Base-by-base conservation (phyloP, 1,140 invertebrate species). In the Stegodyphus dumicola region DNA sequence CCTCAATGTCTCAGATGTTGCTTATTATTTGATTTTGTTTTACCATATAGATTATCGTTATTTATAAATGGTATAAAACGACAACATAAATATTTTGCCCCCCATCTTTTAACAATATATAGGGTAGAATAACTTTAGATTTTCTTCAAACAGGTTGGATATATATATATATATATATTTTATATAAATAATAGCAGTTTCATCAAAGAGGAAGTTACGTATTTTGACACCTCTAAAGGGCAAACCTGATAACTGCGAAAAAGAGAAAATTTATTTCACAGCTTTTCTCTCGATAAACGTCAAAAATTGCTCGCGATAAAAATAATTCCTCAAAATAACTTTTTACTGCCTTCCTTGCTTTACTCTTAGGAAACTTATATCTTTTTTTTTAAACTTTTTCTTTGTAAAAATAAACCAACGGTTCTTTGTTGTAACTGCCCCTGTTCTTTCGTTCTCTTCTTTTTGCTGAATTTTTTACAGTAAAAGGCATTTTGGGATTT, bases 221-320 rank as follows among this genome's bases (percentile, higher is more conserved):
- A 73, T 74, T 81, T 81, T 73, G 78, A 81, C 78, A 73, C 78
- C 64, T 71, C 73, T 64, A 81, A 81, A 81, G 67, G 67, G n/a
- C 56, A 51, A 81, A 81, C 73, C 78, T 81, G 78, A 81, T 81
- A 81, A 73, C 69, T 73, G 56, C 52, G 52, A 66, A 81, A 81
- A 81, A 70, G 53, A 54, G 78, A 64, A 81, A 81, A 73, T 81
- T 81, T 73, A 48, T 81, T 73, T 73, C 54, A 7, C 7, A 73
- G 69, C 54, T 65, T 81, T 81, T 81, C 54, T 81, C 67, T 56
- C 78, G 78, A 81, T 81, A 81, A 81, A 81, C 70, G 78, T 81
- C 78, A 81, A 73, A 73, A 81, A 81, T 73, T 81, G 33, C 70
- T n/a, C 17, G 11, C 69, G 54, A 81, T 81, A 66, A 81, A 81